A percentile compares a stretch with the other conserved stretches of the same genome.
These are phyloP conservation scores for Salvator merianae DNA, from an alignment of 2,113 vertebrate genomes.

Conservation along the genomic window DNA sequence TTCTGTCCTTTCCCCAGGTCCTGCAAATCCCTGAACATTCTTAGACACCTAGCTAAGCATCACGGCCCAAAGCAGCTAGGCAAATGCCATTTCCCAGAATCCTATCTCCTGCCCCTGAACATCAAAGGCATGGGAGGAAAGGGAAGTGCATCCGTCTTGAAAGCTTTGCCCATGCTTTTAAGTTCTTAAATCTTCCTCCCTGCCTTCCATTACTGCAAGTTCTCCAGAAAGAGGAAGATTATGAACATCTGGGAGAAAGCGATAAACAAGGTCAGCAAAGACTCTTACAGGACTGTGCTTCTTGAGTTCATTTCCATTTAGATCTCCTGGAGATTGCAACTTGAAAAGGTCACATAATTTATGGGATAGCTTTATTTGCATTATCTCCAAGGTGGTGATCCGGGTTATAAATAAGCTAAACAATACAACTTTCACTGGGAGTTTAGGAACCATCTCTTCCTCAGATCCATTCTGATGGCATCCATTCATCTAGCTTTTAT, in stretches of 20 bases:
- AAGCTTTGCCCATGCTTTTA: slow-evolving; percentile 13
- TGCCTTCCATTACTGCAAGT: slow-evolving; percentile 3
- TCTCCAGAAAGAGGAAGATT: background rate
- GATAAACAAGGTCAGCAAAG: slow-evolving; percentile 26
- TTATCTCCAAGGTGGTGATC: background rate
- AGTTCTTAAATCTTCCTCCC: background rate
- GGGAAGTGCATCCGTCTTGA: background rate
- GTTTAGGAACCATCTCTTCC: background rate
- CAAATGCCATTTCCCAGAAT: background rate
- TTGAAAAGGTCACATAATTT: slow-evolving; percentile 40
- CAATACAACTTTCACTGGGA: slow-evolving; percentile 4
- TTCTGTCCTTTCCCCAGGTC: background rate
- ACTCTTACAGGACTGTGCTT: background rate
- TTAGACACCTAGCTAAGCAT: background rate
- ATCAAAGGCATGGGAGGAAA: background rate
- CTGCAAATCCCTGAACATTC: background rate
- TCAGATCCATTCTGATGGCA: slow-evolving; percentile 26
- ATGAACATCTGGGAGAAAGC: background rate
- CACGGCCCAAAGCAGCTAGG: background rate
- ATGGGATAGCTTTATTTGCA: background rate
- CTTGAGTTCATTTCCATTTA: background rate
- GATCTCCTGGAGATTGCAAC: slow-evolving; percentile 28
- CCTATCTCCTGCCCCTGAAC: background rate
- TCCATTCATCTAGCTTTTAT: slow-evolving; percentile 8
- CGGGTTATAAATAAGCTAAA: slow-evolving; percentile 12